These are phyloP conservation scores for Dolichotis patagonum DNA, from an alignment of 2,113 vertebrate species.

Conservation along the genomic window DNA sequence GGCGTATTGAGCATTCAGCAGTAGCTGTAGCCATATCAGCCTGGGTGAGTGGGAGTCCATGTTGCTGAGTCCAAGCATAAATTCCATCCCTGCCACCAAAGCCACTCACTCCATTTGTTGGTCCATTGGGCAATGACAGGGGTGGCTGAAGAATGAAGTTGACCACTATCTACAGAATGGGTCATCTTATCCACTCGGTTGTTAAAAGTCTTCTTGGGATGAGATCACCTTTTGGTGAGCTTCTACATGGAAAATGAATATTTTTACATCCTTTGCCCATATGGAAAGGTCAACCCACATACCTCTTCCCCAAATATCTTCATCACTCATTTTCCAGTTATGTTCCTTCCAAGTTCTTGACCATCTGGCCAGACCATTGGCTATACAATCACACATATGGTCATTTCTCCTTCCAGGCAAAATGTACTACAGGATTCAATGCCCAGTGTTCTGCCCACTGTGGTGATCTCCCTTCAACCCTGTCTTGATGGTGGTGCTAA, in stretches of 20 bases:
- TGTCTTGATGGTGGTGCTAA: background rate
- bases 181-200: background rate
- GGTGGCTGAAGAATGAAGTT: background rate
- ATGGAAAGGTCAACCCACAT: too few species aligned
- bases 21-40: background rate
- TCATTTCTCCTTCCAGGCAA: background rate
- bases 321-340: background rate
- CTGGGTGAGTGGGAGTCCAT: background rate
- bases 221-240: background rate
- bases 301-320: background rate
- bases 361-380: background rate
- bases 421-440: background rate
- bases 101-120: background rate
- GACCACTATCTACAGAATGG: background rate
- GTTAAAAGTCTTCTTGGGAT: background rate
- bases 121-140: background rate
- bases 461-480: background rate
- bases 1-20: background rate
- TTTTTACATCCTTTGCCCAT: too few species aligned
- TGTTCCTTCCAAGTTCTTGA: background rate
- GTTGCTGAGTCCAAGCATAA: background rate
- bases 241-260: background rate
- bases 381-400: background rate
- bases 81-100: background rate
- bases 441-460: background rate